Evolutionary conservation across 2,797 vertebrate species (phyloP), one percentile per base, ranked within the genome.

Genomic region (Siniperca obscura): DNA sequence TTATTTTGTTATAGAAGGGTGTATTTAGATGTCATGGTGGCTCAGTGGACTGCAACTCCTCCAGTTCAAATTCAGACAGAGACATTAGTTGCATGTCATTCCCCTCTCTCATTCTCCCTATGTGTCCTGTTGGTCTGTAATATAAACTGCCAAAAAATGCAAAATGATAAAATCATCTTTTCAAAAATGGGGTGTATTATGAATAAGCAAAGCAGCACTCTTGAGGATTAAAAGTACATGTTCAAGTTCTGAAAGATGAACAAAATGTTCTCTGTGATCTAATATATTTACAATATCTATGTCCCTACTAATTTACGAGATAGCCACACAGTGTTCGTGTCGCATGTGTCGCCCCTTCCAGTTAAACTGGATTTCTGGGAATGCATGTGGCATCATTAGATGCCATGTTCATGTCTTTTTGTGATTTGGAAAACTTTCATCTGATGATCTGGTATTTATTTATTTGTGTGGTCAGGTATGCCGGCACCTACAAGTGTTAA

Each of bases 401-500:
- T 9, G 10, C 14, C 44, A 1, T 70, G 8, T 67, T 72, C 1
- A n/a, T 30, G 2, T 67, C n/a, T 70, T 42, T 67, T 22, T 71
- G 40, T 56, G 6, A 44, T 78, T 46, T 48, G 42, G 2, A 76
- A 79, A 69, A 50, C 44, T 14, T 46, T 56, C 8, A 0, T 27
- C 7, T 80, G 22, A 86, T 30, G 3, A 22, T 75, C 11, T 34
- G 17, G 9, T 79, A 1, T 78, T 25, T 75, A 1, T 85, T 52
- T 78, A 13, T 89, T 34, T 81, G 22, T 65, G 3, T 71, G 12
- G 13, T 74, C 91, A 94, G 93, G 90, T 85, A 60, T 82, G 14
- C 62, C 78, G 0, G 22, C 77, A 62, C 11, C 78, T 19, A 12
- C 67, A 3, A 88, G 84, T 73, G 92, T 96, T 77, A 94, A 97